phyloP scores from a whole-genome alignment of 2,888 invertebrate species.

The Polymixis flavicincta region DNA sequence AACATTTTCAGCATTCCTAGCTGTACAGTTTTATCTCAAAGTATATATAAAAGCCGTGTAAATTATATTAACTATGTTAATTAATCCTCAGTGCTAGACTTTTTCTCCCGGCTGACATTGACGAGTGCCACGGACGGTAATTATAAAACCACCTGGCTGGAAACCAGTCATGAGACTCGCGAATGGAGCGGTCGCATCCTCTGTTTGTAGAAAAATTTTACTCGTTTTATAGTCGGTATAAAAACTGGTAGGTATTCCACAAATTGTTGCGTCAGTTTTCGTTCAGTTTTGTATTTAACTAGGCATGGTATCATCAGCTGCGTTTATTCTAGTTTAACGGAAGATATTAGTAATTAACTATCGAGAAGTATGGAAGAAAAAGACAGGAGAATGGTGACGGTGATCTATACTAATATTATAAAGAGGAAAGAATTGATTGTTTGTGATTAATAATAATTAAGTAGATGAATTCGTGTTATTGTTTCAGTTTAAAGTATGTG shows the following conservation, averaged over 20 bases:
- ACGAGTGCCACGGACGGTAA: conserved; percentile 70
- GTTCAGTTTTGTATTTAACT: conserved; percentile 23
- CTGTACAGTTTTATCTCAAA: conserved; percentile 32
- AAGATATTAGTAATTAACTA: neutral
- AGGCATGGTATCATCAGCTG: conserved; percentile 15
- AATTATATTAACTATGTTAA: conserved; percentile 64
- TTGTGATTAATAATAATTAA: neutral
- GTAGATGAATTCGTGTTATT: neutral
- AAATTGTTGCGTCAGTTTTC: conserved; percentile 35
- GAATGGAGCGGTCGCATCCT: conserved; percentile 69
- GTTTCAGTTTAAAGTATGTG: neutral
- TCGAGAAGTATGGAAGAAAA: neutral
- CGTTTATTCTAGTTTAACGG: conserved; percentile 14
- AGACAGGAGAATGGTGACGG: too few relatives aligned
- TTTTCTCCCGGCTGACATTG: conserved; percentile 75
- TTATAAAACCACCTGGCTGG: conserved; percentile 73
- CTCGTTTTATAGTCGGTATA: conserved; percentile 40
- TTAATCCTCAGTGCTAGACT: conserved; percentile 65
- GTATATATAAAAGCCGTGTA: conserved; percentile 39
- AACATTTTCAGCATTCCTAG: conserved; percentile 21
- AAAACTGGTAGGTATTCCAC: conserved; percentile 27
- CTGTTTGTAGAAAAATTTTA: conserved; percentile 60
- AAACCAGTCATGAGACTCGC: conserved; percentile 55
- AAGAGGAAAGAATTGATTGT: too few relatives aligned
- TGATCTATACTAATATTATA: too few relatives aligned